Percentiles rank a stretch among this genome's conserved stretches.
Evolutionary conservation across 2,797 vertebrate genomes (phyloP).

Genomic region (Melanotaenia boesemani): DNA sequence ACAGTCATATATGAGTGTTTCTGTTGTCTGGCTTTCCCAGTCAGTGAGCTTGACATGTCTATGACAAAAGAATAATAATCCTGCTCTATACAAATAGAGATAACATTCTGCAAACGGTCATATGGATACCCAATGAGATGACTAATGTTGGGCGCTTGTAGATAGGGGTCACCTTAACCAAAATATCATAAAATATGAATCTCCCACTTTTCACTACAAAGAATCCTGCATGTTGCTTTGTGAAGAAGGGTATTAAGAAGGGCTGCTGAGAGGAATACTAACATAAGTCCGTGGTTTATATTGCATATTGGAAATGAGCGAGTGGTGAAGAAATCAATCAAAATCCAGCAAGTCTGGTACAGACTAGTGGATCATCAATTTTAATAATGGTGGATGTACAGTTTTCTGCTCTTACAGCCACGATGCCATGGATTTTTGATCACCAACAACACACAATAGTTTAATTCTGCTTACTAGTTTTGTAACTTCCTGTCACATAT

Average conservation of each 20-base stretch:
- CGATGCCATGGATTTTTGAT: conserved; percentile 20
- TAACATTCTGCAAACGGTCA: conserved; percentile 12
- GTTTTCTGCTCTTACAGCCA: conserved; percentile 40
- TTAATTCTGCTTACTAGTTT: background rate
- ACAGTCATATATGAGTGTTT: background rate
- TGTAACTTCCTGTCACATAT: background rate
- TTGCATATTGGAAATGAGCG: conserved; percentile 37
- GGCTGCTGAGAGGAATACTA: conserved; percentile 35
- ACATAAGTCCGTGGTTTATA: conserved; percentile 29
- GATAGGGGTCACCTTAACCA: conserved; percentile 32
- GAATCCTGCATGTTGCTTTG: conserved; percentile 37
- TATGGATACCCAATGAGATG: conserved; percentile 9
- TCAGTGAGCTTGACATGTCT: background rate
- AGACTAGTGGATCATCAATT: conserved; percentile 43
- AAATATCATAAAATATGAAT: conserved; percentile 40
- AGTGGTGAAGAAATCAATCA: conserved; percentile 47
- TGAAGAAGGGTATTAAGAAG: conserved; percentile 29
- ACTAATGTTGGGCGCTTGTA: conserved; percentile 3
- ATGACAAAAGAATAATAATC: conserved; percentile 2
- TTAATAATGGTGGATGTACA: conserved; percentile 32
- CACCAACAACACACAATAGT: too few species aligned
- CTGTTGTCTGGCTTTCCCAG: conserved; percentile 10
- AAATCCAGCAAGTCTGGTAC: conserved; percentile 17
- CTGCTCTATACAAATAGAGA: conserved; percentile 21
- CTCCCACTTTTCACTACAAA: conserved; percentile 28